phyloP scores from a whole-genome alignment of 2,113 vertebrate species.

The Xenotilapia leptura region DNA sequence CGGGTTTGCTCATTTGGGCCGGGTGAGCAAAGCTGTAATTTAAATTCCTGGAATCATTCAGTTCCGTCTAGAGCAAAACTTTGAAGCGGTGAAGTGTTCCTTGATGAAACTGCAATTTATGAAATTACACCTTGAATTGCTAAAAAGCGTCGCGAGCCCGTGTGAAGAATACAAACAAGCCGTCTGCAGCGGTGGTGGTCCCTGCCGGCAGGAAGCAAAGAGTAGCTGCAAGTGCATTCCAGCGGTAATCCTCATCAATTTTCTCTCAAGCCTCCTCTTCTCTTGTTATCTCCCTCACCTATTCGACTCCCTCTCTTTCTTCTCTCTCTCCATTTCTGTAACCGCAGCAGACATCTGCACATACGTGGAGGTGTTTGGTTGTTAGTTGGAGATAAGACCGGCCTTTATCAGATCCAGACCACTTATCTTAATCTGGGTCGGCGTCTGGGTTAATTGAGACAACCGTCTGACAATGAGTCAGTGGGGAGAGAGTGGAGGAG shows the following conservation, averaged over 20 bases:
- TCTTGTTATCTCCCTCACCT: conserved; percentile 40
- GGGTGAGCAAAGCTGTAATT: neutral
- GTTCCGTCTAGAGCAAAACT: neutral
- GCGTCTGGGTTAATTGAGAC: conserved; percentile 56
- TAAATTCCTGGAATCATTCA: neutral
- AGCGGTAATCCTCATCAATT: conserved; percentile 16
- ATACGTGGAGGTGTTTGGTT: neutral
- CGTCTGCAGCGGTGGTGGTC: neutral
- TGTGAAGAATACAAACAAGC: neutral
- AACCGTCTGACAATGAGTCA: conserved; percentile 23
- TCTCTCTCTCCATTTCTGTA: neutral
- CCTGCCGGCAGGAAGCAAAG: neutral
- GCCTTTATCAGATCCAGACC: conserved; percentile 38
- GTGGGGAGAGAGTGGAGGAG: neutral
- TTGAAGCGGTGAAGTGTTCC: neutral
- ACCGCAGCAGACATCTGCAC: neutral
- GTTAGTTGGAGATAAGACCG: conserved; percentile 11
- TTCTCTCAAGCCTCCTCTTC: neutral
- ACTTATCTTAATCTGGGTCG: conserved; percentile 39
- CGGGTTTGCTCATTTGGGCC: neutral
- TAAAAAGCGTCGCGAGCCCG: neutral
- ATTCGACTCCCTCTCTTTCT: neutral
- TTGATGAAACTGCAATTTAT: neutral
- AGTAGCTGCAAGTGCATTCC: neutral
- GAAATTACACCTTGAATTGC: neutral